Base-by-base conservation (phyloP, 2,113 vertebrate genomes). In the Anolis sagrei region DNA sequence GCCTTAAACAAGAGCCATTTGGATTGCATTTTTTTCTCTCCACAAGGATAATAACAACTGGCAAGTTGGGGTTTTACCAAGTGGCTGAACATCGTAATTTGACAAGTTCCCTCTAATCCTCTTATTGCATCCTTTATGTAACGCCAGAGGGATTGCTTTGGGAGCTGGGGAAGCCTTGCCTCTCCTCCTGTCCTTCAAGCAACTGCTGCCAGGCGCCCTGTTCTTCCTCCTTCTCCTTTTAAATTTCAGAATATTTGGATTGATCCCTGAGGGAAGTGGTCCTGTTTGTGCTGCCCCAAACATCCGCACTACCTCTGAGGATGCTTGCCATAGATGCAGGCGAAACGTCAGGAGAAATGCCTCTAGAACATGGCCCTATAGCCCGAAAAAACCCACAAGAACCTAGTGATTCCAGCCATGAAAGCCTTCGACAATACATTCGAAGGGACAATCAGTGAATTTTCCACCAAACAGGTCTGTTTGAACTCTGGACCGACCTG, bases 31-130 rank as follows among this genome's bases (percentile, higher is more conserved):
- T 19, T 29, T 13, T n/a, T n/a, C n/a, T 8, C 21, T 70, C 81
- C 81, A n/a, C 1, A 1, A 48, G 36, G 72, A 64, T 83, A 27
- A 85, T 16, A 49, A 29, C 25, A 9, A 7, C 72, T 6, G 4
- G 49, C 75, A 77, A 76, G 48, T 21, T 78, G 34, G 32, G 69
- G 29, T 29, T 49, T 58, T 3, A 7, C 0, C 75, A 74, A 89
- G 87, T 87, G 86, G 48, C 79, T 69, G 86, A 27, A 29, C 27
- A 1, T 70, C 83, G 21, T 0, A 5, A 76, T 81, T 90, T 83
- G 87, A 72, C 8, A 61, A 34, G 64, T 89, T 90, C 81, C 58
- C 70, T 74, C 0, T 90, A 89, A 89, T 83, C 89, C 87, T 84
- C 81, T 29, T 62, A 4, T 0, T 66, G 4, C 2, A 0, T 75